Evolutionary conservation across 1,140 invertebrate species (phyloP).

Genomic region (Leptoteleia sp.): DNA sequence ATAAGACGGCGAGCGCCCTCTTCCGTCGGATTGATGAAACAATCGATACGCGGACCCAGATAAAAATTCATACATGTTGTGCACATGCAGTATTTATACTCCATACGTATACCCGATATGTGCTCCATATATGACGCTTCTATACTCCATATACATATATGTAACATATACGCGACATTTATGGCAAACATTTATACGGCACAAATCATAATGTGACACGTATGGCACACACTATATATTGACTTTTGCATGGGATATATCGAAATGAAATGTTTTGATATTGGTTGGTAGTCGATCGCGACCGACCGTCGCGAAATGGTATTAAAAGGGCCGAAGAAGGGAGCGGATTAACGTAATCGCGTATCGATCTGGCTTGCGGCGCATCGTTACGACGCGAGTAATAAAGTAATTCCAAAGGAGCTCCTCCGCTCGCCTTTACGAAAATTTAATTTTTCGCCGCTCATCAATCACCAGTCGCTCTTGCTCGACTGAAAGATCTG

Average conservation of each 20-base stretch:
- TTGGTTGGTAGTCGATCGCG: slow-evolving; percentile 25
- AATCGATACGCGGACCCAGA: slow-evolving; percentile 46
- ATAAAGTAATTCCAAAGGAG: slow-evolving; percentile 64
- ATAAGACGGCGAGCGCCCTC: too few relatives aligned
- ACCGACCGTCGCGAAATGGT: slow-evolving; percentile 38
- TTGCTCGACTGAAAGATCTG: slow-evolving; percentile 45
- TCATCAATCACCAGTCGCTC: slow-evolving; percentile 59
- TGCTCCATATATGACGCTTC: too few relatives aligned
- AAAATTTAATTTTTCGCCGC: slow-evolving; percentile 64
- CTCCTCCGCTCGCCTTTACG: slow-evolving; percentile 60
- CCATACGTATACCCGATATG: too few relatives aligned
- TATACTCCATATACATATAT: too few relatives aligned
- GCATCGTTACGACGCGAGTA: slow-evolving; percentile 59
- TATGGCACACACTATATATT: too few relatives aligned
- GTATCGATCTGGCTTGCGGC: slow-evolving; percentile 63
- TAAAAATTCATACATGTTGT: too few relatives aligned
- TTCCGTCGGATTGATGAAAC: slow-evolving; percentile 47
- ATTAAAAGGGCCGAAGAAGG: slow-evolving; percentile 43
- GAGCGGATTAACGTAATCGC: slow-evolving; percentile 64
- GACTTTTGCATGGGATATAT: too few relatives aligned
- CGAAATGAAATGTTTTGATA: slow-evolving; percentile 47
- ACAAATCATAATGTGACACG: too few relatives aligned
- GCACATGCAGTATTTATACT: too few relatives aligned
- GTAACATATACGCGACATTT: too few relatives aligned
- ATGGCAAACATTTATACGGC: too few relatives aligned